phyloP scores from a whole-genome alignment of 2,113 vertebrate species.

The Plectropomus leopardus region DNA sequence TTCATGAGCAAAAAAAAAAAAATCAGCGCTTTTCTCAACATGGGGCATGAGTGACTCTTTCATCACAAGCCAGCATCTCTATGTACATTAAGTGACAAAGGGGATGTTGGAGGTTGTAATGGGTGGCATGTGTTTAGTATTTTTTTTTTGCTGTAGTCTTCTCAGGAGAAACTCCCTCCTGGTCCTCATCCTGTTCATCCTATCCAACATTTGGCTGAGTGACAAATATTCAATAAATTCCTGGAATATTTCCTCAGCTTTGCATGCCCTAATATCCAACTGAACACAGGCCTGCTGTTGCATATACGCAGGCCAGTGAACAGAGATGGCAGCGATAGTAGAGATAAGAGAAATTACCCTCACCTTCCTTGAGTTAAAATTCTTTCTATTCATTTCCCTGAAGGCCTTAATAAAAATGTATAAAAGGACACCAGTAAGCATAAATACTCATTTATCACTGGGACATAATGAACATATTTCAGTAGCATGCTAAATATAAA shows the following conservation, averaged over 20 bases:
- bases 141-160: slow-evolving; percentile 37
- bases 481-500: slow-evolving; percentile 80
- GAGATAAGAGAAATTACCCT: slow-evolving; percentile 35
- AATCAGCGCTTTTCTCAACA: slow-evolving; percentile 27
- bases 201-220: slow-evolving; percentile 79
- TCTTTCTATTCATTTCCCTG: slow-evolving; percentile 50
- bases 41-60: slow-evolving; percentile 38
- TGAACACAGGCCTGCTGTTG: slow-evolving; percentile 53
- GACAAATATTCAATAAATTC: slow-evolving; percentile 85
- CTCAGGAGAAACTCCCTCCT: slow-evolving; percentile 50
- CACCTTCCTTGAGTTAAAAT: slow-evolving; percentile 30
- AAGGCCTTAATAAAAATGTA: slow-evolving; percentile 51
- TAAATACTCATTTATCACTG: slow-evolving; percentile 62
- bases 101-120: slow-evolving; percentile 29
- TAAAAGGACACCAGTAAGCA: slow-evolving; percentile 27
- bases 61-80: slow-evolving; percentile 26
- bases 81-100: slow-evolving; percentile 53
- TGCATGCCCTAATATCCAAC: slow-evolving; percentile 55
- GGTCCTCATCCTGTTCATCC: slow-evolving; percentile 52
- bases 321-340: slow-evolving; percentile 8
- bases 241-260: slow-evolving; percentile 74
- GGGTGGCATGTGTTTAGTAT: slow-evolving; percentile 40
- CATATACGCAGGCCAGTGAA: neutral
- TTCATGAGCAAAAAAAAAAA: slow-evolving; percentile 24
- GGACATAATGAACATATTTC: slow-evolving; percentile 53